Conservation (phyloP, 2,888 invertebrate genomes). For the Dasypogon diadema region DNA sequence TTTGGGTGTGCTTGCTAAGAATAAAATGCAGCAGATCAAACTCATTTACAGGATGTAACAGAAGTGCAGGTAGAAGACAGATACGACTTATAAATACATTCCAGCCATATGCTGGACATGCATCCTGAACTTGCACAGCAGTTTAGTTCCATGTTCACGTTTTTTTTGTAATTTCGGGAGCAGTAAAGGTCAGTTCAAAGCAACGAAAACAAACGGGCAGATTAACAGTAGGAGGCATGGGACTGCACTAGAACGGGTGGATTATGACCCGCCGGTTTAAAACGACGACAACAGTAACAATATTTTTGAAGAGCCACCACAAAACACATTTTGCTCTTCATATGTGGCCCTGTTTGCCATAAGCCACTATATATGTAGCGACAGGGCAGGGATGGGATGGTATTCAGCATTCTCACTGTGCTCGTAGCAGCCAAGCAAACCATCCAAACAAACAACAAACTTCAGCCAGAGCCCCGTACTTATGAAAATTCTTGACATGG, state of each 20-base stretch:
- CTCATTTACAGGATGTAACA: too few relatives aligned
- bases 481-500: conserved; percentile 54
- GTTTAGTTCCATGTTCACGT: too few relatives aligned
- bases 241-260: too few relatives aligned
- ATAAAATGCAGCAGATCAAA: too few relatives aligned
- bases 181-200: not conserved
- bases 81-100: too few relatives aligned
- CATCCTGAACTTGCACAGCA: too few relatives aligned
- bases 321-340: not conserved
- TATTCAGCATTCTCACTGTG: not conserved
- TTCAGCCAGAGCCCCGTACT: conserved; percentile 29
- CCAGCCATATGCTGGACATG: too few relatives aligned
- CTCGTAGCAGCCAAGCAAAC: not conserved
- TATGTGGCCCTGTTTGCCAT: not conserved
- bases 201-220: conserved; percentile 2
- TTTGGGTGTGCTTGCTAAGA: too few relatives aligned
- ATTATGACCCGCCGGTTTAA: conserved; percentile 4
- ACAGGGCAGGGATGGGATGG: not conserved
- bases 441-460: conserved; percentile 20
- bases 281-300: conserved; percentile 6
- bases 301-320: not conserved
- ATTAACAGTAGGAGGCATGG: conserved; percentile 13
- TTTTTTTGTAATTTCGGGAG: not conserved
- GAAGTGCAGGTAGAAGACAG: too few relatives aligned
- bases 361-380: not conserved